These are phyloP conservation scores for Sarcophaga carnaria DNA, from an alignment of 2,888 invertebrate genomes.

Conservation along the genomic window DNA sequence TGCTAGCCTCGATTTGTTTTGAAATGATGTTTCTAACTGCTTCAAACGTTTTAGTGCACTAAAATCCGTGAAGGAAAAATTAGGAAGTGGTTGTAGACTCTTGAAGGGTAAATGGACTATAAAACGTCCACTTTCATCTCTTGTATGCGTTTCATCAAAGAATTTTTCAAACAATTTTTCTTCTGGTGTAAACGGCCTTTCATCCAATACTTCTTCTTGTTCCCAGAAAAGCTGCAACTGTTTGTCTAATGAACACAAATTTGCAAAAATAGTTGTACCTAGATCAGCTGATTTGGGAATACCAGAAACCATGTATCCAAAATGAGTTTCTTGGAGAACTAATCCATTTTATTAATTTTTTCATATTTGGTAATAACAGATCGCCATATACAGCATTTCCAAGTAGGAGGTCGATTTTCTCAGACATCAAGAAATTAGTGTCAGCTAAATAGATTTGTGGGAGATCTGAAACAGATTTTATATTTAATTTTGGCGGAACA, in stretches of 20 bases:
- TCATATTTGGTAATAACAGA: slow-evolving; percentile 43
- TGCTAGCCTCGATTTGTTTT: slow-evolving; percentile 16
- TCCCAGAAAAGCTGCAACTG: slow-evolving; percentile 56
- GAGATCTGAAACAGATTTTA: slow-evolving; percentile 6
- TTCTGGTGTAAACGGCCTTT: slow-evolving; percentile 19
- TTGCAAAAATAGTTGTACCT: slow-evolving; percentile 13
- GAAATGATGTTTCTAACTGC: slow-evolving; percentile 46
- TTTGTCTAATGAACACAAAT: slow-evolving; percentile 43
- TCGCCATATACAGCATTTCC: slow-evolving; percentile 35
- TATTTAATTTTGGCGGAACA: slow-evolving; percentile 12
- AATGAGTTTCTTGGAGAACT: slow-evolving; percentile 59
- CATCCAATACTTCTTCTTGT: slow-evolving; percentile 44
- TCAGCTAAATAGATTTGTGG: slow-evolving; percentile 32
- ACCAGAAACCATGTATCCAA: slow-evolving; percentile 56
- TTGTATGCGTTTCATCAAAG: slow-evolving; percentile 26
- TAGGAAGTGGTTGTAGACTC: slow-evolving; percentile 7
- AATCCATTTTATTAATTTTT: slow-evolving; percentile 51
- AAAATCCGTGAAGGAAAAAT: slow-evolving; percentile 40
- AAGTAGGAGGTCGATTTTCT: not conserved
- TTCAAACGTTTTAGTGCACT: slow-evolving; percentile 44
- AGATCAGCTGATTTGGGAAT: not conserved
- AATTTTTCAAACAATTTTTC: slow-evolving; percentile 36
- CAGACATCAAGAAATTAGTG: slow-evolving; percentile 16
- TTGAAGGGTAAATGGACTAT: slow-evolving; percentile 43
- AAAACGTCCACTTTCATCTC: slow-evolving; percentile 36